phyloP scores from a whole-genome alignment of 1,140 invertebrate genomes.

The Catajapyx aquilonaris region DNA sequence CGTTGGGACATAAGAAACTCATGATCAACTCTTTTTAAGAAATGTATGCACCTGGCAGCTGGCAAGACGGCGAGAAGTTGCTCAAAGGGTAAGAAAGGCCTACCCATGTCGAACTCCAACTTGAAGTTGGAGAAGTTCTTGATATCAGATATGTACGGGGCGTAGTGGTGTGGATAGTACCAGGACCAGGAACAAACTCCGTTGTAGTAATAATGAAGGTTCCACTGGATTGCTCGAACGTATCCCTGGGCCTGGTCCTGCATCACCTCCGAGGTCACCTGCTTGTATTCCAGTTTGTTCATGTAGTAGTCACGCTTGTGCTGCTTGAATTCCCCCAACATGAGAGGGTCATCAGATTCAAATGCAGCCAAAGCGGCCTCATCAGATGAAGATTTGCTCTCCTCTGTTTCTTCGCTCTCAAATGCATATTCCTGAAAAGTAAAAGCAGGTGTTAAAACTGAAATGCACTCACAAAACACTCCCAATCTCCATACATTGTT shows the following conservation, averaged over 20 bases:
- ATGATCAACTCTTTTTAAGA: background rate
- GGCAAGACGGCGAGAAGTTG: slow-evolving; percentile 86
- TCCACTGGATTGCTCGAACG: slow-evolving; percentile 87
- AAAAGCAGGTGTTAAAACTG: no score
- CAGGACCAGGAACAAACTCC: slow-evolving; percentile 93
- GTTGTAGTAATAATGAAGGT: slow-evolving; percentile 87
- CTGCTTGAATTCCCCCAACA: slow-evolving; percentile 48
- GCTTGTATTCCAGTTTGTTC: slow-evolving; percentile 60
- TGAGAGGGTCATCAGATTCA: no score
- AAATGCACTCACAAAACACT: no score
- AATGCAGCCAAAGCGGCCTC: no score
- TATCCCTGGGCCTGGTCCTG: slow-evolving; percentile 67
- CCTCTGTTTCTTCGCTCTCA: slow-evolving; percentile 14
- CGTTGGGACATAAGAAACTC: background rate
- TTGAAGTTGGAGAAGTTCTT: slow-evolving; percentile 47
- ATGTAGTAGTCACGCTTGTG: slow-evolving; percentile 84
- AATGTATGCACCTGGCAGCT: slow-evolving; percentile 35
- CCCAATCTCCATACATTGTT: no score
- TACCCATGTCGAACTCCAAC: slow-evolving; percentile 57
- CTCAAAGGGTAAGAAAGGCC: slow-evolving; percentile 84
- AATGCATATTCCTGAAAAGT: slow-evolving; percentile 14
- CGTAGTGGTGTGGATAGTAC: slow-evolving; percentile 85
- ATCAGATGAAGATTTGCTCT: background rate
- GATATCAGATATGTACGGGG: slow-evolving; percentile 87
- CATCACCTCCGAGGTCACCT: slow-evolving; percentile 53